A percentile compares a stretch with the other conserved stretches of the same genome.
Evolutionary conservation across 2,888 invertebrate species (phyloP).

Genomic region (Ophion slaviceki): DNA sequence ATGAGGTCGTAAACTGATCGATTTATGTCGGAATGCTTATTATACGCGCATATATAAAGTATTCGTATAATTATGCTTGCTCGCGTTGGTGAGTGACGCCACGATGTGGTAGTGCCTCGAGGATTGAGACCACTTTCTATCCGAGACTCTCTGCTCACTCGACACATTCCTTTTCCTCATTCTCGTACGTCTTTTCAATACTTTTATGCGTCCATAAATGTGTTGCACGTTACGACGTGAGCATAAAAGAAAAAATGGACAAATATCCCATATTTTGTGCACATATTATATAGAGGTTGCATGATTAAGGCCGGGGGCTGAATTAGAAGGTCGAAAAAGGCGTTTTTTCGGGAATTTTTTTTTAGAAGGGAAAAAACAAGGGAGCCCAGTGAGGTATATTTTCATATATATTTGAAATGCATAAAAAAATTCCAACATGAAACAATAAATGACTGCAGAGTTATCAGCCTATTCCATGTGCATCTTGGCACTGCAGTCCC

Average conservation of each 20-base stretch:
- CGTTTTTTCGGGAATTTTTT: too few relatives aligned
- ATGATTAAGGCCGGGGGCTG: background rate
- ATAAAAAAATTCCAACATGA: too few relatives aligned
- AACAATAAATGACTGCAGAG: too few relatives aligned
- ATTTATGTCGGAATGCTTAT: background rate
- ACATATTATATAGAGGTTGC: background rate
- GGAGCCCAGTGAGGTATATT: too few relatives aligned
- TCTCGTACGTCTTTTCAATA: slow-evolving; percentile 47
- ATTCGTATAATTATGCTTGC: slow-evolving; percentile 17
- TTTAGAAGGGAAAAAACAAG: too few relatives aligned
- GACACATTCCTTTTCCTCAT: slow-evolving; percentile 62
- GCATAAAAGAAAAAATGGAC: background rate
- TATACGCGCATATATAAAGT: slow-evolving; percentile 9
- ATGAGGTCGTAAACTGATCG: background rate
- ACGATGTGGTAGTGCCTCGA: slow-evolving; percentile 60
- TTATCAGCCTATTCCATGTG: too few relatives aligned
- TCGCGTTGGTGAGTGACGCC: slow-evolving; percentile 47
- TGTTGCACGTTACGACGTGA: background rate
- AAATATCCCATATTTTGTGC: background rate
- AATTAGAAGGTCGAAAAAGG: too few relatives aligned
- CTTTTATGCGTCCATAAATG: background rate
- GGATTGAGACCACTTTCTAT: slow-evolving; percentile 74
- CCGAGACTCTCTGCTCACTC: slow-evolving; percentile 65
- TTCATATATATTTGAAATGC: too few relatives aligned
- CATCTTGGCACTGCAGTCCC: too few relatives aligned